These are phyloP conservation scores for Cephus cinctus DNA, from an alignment of 1,140 invertebrate genomes.

Conservation along the genomic window DNA sequence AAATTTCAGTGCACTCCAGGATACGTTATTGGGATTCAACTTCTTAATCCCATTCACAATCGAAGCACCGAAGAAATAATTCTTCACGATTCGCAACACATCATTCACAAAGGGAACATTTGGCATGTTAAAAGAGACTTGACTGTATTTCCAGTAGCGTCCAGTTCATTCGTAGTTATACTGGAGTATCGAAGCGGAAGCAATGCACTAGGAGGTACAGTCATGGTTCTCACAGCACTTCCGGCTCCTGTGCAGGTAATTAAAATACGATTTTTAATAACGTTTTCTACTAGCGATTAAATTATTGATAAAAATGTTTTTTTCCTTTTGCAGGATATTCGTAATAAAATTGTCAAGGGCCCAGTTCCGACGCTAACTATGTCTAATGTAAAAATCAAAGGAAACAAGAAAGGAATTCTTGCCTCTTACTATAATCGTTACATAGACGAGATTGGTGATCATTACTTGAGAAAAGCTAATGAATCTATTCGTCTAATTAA, in stretches of 20 bases:
- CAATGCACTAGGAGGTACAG: slow-evolving; percentile 75
- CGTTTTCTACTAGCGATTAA: slow-evolving; percentile 5
- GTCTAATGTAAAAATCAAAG: slow-evolving; percentile 71
- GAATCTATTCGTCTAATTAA: slow-evolving; percentile 79
- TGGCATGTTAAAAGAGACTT: slow-evolving; percentile 82
- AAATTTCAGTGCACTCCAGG: slow-evolving; percentile 70
- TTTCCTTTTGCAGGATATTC: slow-evolving; percentile 61
- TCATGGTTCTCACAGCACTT: slow-evolving; percentile 80
- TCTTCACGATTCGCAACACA: slow-evolving; percentile 72
- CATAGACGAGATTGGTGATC: slow-evolving; percentile 78
- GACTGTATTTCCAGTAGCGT: slow-evolving; percentile 83
- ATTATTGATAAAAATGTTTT: slow-evolving; percentile 8
- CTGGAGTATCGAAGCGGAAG: slow-evolving; percentile 80
- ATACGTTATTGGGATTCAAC: slow-evolving; percentile 77
- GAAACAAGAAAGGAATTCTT: slow-evolving; percentile 79
- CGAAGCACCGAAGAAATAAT: slow-evolving; percentile 79
- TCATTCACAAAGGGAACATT: slow-evolving; percentile 60
- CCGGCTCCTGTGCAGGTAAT: slow-evolving; percentile 57
- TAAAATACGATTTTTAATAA: neutral
- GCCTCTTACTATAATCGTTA: slow-evolving; percentile 89
- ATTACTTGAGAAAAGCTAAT: slow-evolving; percentile 83
- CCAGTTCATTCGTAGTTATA: slow-evolving; percentile 78
- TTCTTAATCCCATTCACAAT: slow-evolving; percentile 86
- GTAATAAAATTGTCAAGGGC: slow-evolving; percentile 71
- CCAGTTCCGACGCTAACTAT: slow-evolving; percentile 74